Conservation (phyloP, 2,888 invertebrate species). For the Coecobrya sp. region DNA sequence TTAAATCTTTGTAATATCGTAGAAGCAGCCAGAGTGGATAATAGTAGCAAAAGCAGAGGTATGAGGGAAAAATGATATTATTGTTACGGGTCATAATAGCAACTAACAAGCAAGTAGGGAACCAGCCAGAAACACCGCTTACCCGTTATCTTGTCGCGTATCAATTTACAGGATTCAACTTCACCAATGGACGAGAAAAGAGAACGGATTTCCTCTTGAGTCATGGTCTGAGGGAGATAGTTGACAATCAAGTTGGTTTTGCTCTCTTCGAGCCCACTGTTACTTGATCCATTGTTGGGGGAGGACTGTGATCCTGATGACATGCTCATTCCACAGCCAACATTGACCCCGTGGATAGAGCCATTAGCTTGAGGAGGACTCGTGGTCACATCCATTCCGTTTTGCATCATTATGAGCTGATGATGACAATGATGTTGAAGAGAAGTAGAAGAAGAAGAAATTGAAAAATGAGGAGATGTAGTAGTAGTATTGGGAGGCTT, state of each 20-base stretch:
- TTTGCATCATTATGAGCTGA: slow-evolving; percentile 91
- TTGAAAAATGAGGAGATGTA: slow-evolving; percentile 54
- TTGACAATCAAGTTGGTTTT: slow-evolving; percentile 99
- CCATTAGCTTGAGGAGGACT: slow-evolving; percentile 95
- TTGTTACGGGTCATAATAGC: neutral
- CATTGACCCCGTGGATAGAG: slow-evolving; percentile 88
- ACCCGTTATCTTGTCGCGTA: slow-evolving; percentile 99
- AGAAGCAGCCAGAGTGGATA: neutral
- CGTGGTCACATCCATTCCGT: slow-evolving; percentile 91
- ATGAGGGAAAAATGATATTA: neutral
- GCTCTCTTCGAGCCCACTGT: slow-evolving; percentile 93
- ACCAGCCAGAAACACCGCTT: slow-evolving; percentile 54
- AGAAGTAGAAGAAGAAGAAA: slow-evolving; percentile 63
- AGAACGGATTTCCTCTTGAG: slow-evolving; percentile 99
- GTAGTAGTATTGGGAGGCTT: slow-evolving; percentile 70
- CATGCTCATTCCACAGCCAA: slow-evolving; percentile 87
- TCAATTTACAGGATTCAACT: slow-evolving; percentile 99
- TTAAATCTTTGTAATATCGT: neutral
- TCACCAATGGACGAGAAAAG: slow-evolving; percentile 99
- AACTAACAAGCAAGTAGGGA: neutral
- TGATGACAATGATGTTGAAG: slow-evolving; percentile 45
- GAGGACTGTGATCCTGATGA: slow-evolving; percentile 88
- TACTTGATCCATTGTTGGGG: slow-evolving; percentile 88
- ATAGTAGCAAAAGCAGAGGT: neutral
- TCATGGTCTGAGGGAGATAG: slow-evolving; percentile 99